These are phyloP conservation scores for Araneus ventricosus DNA, from an alignment of 1,140 invertebrate genomes.

Conservation along the genomic window DNA sequence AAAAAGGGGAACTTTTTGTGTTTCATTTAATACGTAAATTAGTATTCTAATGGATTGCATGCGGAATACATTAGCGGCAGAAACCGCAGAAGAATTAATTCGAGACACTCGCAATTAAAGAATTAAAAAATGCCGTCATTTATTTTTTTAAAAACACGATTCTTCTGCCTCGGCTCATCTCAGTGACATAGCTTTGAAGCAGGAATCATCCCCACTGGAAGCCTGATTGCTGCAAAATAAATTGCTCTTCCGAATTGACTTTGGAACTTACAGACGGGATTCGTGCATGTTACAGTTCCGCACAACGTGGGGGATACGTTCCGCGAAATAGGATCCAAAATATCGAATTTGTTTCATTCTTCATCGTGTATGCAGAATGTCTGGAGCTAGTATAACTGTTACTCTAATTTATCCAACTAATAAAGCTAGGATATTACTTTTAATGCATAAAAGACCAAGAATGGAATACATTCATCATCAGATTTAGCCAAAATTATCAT, in stretches of 20 bases:
- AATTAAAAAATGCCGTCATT: constrained; percentile 10
- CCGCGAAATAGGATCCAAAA: too few relatives aligned
- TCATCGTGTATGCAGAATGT: too few relatives aligned
- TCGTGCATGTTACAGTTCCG: too few relatives aligned
- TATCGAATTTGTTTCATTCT: too few relatives aligned
- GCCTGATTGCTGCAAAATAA: not conserved
- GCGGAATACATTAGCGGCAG: constrained; percentile 4
- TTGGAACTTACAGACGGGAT: not conserved
- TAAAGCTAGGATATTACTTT: too few relatives aligned
- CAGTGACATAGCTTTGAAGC: not conserved
- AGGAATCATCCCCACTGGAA: not conserved
- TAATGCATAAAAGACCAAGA: too few relatives aligned
- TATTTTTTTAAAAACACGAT: not conserved
- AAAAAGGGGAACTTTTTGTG: not conserved
- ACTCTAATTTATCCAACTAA: too few relatives aligned
- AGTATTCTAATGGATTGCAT: constrained; percentile 25
- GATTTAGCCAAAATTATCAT: too few relatives aligned
- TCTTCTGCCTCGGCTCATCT: not conserved
- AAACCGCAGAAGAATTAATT: constrained; percentile 12
- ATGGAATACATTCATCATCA: too few relatives aligned
- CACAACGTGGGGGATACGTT: too few relatives aligned
- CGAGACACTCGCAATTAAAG: not conserved
- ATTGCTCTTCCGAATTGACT: not conserved
- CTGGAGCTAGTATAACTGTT: too few relatives aligned
- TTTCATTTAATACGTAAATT: constrained; percentile 18